Base-by-base conservation (phyloP, 1,140 invertebrate species). In the Protaetia brevitarsis region DNA sequence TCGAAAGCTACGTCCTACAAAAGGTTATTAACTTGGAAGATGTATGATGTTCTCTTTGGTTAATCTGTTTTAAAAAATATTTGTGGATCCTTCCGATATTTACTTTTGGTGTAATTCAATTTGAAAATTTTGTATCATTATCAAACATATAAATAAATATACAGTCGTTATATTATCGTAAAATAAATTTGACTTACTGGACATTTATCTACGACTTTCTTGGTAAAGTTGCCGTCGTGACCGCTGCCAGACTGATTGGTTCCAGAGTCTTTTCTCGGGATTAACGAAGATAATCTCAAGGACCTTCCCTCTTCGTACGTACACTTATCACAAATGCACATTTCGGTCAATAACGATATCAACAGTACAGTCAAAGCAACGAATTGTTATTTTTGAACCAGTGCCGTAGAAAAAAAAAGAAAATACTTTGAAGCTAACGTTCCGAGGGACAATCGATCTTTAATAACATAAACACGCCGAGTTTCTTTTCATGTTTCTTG, bases 311-410 rank as follows among this genome's bases (percentile, higher is more conserved):
- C 41, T 8, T 10, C 16, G 19, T 51, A 51, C 41, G 41, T 51
- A 51, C 41, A 51, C 41, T 51, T 21, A 8, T 51, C 41, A 51
- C 41, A 51, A 16, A 51, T 23, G 41, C 41, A 51, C 41, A 51
- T 51, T 16, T 51, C 26, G 41, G 21, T 51, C 41, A 6, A n/a
- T n/a, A n/a, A 6, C 41, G 19, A 51, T 51, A 51, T 23, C 41
- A 51, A 51, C 19, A 19, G 41, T 23, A 21, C 3, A 6, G 13
- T 51, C 26, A 51, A 11, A 37, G 19, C 11, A 8, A 23, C 41
- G 2, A 23, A 51, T n/a, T n/a, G n/a, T n/a, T n/a, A n/a, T n/a
- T n/a, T 51, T 51, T 51, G 26, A 51, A 37, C 7, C 26, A 51
- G 21, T 26, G 19, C 7, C n/a, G 26, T 23, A 51, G 41, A 51